Evolutionary conservation across 1,140 invertebrate species (phyloP), one percentile per base, ranked within the genome.

Genomic region (Prorops nasuta): DNA sequence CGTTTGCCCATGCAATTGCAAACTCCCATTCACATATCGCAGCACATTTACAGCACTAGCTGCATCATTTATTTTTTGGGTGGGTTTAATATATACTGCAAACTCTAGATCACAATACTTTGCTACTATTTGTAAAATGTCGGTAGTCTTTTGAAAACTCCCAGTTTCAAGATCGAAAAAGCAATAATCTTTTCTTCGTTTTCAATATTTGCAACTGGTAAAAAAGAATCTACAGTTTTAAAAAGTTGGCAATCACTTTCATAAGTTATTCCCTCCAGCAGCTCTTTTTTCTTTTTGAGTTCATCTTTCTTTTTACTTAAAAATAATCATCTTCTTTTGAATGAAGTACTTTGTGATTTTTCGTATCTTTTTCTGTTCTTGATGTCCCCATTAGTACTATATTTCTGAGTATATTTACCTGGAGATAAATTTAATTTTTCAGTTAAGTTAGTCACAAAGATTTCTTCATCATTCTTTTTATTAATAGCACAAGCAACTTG

Each of bases 151-250:
- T 49, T 14, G 35, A 38, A 36, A 54, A 35, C 51, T 20, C 20
- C 51, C 41, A 3, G 51, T 54, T 45, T 49, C 45, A 18, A 49
- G 38, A 49, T 44, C 40, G 49, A 54, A 54, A 6, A 49, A 49
- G 22, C 7, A 35, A 54, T 44, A 18, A 41, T 40, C 35, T 48
- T 36, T 16, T 10, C 17, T 20, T 32, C 38, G 31, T 18, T 15
- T 36, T 53, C n/a, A 14, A 49, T 49, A 10, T 19, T 36, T 43
- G 9, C 42, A 44, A 44, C 44, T 15, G 49, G 36, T 22, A 51
- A 19, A 22, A n/a, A 31, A 44, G 37, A 32, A 40, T 51, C 32
- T 4, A 51, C 3, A 16, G 10, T 38, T 38, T 32, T 21, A 40
- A 32, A 28, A 14, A 49, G 37, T 45, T 36, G 36, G 12, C 44